Evolutionary conservation across 1,140 invertebrate species (phyloP).

Genomic region (Macrosteles quadrilineatus): DNA sequence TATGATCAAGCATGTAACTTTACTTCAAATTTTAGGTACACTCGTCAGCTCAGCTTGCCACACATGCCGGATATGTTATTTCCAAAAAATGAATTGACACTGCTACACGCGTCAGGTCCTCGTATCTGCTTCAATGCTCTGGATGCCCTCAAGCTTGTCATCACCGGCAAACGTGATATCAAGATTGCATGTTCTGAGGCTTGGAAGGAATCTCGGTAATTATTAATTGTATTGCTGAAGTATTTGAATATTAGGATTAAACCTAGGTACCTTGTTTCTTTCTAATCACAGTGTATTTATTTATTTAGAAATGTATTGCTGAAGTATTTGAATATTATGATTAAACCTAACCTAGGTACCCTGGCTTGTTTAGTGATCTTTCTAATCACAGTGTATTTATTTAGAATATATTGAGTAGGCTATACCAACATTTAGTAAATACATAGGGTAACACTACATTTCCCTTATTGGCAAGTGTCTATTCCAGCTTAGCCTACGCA

Average conservation of each 20-base stretch:
- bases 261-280: not conserved
- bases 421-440: no score
- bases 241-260: not conserved
- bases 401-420: no score
- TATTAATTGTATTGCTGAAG: not conserved
- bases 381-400: no score
- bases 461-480: no score
- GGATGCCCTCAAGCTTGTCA: constrained; percentile 84
- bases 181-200: constrained; percentile 86
- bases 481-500: no score
- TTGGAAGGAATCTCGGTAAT: constrained; percentile 81
- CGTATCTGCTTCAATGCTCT: constrained; percentile 85
- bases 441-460: no score
- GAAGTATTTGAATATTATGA: no score
- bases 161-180: constrained; percentile 74
- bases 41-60: constrained; percentile 73
- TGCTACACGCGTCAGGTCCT: constrained; percentile 70
- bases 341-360: no score
- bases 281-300: not conserved
- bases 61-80: constrained; percentile 99
- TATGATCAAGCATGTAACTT: no score
- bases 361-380: no score
- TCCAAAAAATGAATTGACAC: constrained; percentile 77
- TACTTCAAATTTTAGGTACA: constrained; percentile 71
- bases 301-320: not conserved